A percentile compares a stretch with the other conserved stretches of the same genome.
Conservation (phyloP, 2,797 vertebrate genomes). For the Agapornis canus region DNA sequence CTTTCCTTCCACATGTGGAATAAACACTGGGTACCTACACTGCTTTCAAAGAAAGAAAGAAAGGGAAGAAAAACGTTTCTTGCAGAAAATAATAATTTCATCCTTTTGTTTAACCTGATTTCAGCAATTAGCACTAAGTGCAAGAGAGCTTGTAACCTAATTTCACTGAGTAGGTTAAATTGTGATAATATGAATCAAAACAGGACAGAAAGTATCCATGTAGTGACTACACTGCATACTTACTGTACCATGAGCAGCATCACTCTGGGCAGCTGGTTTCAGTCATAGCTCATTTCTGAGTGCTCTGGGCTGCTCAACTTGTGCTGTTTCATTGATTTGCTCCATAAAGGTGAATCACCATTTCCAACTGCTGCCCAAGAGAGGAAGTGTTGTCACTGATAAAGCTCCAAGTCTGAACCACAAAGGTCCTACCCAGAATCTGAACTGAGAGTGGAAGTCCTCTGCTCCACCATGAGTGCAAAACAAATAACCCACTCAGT, state of each 20-base stretch:
- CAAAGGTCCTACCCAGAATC: background rate
- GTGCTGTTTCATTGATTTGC: background rate
- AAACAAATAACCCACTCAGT: background rate
- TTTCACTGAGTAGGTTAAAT: background rate
- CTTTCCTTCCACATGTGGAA: background rate
- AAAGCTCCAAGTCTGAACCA: background rate
- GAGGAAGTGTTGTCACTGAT: background rate
- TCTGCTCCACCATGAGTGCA: background rate
- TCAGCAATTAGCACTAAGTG: background rate
- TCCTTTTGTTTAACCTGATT: background rate
- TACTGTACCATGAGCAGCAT: background rate
- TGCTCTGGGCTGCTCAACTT: background rate
- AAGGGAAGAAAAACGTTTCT: background rate
- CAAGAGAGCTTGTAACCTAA: background rate
- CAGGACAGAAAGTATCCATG: background rate
- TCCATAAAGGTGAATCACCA: background rate
- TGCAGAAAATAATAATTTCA: background rate
- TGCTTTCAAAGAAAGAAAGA: background rate
- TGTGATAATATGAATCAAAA: background rate
- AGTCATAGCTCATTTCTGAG: background rate
- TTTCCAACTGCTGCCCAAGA: background rate
- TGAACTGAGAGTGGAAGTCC: background rate
- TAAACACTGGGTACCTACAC: background rate
- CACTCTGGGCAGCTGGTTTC: background rate
- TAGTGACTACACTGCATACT: background rate